These are phyloP conservation scores for Pygocentrus nattereri DNA, from an alignment of 2,797 vertebrate genomes.

Conservation along the genomic window DNA sequence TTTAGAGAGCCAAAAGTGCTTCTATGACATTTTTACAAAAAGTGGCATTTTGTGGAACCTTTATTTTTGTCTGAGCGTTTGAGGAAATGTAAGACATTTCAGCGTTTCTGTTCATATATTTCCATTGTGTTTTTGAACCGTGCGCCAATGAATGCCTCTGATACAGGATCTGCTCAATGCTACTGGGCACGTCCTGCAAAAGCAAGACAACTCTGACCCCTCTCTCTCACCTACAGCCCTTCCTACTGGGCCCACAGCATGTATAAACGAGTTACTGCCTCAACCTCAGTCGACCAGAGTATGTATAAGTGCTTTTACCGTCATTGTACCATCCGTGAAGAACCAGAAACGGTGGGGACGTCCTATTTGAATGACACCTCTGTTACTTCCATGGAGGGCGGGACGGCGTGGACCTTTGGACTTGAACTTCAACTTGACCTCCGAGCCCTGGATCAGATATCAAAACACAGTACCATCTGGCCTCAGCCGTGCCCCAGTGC, in stretches of 20 bases:
- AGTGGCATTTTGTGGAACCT: too few species aligned
- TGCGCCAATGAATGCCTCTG: conserved; percentile 38
- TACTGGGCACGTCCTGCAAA: conserved; percentile 44
- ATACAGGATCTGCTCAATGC: conserved; percentile 65
- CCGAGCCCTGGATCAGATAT: conserved; percentile 79
- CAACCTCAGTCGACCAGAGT: conserved; percentile 52
- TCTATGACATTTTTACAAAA: too few species aligned
- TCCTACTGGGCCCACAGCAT: conserved; percentile 36
- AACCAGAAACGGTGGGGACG: conserved; percentile 61
- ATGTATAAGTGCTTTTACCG: conserved; percentile 43
- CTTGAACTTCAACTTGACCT: conserved; percentile 89
- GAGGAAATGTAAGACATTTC: neutral
- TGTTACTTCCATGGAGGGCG: conserved; percentile 65
- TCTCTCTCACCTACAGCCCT: conserved; percentile 46
- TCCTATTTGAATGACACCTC: conserved; percentile 77
- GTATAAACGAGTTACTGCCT: conserved; percentile 71
- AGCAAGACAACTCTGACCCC: conserved; percentile 36
- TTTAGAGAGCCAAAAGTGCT: neutral
- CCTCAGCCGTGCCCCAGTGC: conserved; percentile 76
- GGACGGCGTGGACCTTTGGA: conserved; percentile 71
- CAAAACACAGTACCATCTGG: conserved; percentile 85
- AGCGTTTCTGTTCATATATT: conserved; percentile 12
- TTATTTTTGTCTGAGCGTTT: neutral
- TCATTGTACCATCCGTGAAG: conserved; percentile 16
- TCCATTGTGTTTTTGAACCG: conserved; percentile 4